These are phyloP conservation scores for Brachyrhaphis roseni DNA, from an alignment of 2,797 vertebrate species.

Conservation along the genomic window DNA sequence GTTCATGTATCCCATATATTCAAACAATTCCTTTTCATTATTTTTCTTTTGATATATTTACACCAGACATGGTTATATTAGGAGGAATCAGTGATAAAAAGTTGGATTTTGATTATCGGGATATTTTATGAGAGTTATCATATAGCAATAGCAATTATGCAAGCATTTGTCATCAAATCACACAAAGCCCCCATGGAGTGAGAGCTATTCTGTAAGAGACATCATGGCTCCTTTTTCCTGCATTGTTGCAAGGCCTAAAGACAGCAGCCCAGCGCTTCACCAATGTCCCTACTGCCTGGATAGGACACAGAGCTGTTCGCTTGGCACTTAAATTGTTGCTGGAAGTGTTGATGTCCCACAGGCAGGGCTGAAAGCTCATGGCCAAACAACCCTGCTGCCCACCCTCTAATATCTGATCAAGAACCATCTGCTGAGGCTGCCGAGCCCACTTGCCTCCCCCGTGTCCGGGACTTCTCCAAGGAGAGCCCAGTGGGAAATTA, in stretches of 20 bases:
- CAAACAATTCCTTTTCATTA: conserved; percentile 17
- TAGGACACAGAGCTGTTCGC: conserved; percentile 48
- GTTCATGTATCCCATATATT: conserved; percentile 22
- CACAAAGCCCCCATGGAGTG: conserved; percentile 24
- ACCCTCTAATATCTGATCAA: conserved; percentile 82
- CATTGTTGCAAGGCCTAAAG: conserved; percentile 54
- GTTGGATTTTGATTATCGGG: conserved; percentile 49
- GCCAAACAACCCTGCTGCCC: conserved; percentile 72
- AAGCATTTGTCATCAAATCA: conserved; percentile 55
- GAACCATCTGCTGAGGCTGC: conserved; percentile 82
- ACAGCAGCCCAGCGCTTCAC: conserved; percentile 57
- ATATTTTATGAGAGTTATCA: conserved; percentile 36
- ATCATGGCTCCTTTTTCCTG: conserved; percentile 47
- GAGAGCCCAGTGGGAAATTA: conserved; percentile 76
- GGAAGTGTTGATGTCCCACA: conserved; percentile 64
- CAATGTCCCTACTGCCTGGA: conserved; percentile 55
- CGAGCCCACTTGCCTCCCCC: conserved; percentile 62
- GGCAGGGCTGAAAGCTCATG: conserved; percentile 56
- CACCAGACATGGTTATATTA: conserved; percentile 28
- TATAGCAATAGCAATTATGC: conserved; percentile 35
- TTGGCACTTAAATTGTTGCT: conserved; percentile 61
- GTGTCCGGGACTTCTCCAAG: conserved; percentile 73
- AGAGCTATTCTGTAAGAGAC: conserved; percentile 45
- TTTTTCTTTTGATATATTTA: conserved; percentile 35
- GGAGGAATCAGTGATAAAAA: conserved; percentile 25